phyloP scores from a whole-genome alignment of 2,113 vertebrate species.

The Planiliza haematocheilus region DNA sequence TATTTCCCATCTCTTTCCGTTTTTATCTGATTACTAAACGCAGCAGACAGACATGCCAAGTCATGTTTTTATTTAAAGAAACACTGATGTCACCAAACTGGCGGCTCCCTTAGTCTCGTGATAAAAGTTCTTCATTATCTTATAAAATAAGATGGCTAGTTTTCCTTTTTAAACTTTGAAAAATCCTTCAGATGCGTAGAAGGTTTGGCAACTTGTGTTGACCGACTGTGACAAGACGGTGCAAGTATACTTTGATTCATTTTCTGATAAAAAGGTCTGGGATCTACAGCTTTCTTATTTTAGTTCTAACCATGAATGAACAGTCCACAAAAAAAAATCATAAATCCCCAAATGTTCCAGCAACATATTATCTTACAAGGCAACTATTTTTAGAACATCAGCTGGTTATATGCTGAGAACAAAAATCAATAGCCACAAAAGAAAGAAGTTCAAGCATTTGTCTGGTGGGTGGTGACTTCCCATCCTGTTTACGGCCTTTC shows the following conservation, averaged over 20 bases:
- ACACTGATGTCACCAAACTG: no score
- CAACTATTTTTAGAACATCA: neutral
- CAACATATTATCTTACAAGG: neutral
- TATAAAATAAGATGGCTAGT: no score
- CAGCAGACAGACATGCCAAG: no score
- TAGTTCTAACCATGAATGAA: neutral
- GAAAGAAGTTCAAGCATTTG: conserved; percentile 25
- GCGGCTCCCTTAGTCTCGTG: no score
- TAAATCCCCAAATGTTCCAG: neutral
- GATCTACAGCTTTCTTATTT: no score
- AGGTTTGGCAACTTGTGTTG: no score
- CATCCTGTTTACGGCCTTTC: conserved; percentile 15
- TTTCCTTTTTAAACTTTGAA: no score
- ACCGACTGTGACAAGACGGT: no score
- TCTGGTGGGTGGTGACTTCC: conserved; percentile 49
- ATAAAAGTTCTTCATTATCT: no score
- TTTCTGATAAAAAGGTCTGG: neutral
- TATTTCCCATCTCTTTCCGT: neutral
- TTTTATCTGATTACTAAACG: neutral
- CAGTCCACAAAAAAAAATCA: neutral
- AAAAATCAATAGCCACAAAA: neutral
- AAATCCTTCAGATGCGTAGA: no score
- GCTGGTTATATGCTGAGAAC: neutral
- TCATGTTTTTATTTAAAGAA: no score
- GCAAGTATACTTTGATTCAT: neutral